These are phyloP conservation scores for Scomberomorus guttatus DNA, from an alignment of 2,797 vertebrate genomes.

Conservation along the genomic window DNA sequence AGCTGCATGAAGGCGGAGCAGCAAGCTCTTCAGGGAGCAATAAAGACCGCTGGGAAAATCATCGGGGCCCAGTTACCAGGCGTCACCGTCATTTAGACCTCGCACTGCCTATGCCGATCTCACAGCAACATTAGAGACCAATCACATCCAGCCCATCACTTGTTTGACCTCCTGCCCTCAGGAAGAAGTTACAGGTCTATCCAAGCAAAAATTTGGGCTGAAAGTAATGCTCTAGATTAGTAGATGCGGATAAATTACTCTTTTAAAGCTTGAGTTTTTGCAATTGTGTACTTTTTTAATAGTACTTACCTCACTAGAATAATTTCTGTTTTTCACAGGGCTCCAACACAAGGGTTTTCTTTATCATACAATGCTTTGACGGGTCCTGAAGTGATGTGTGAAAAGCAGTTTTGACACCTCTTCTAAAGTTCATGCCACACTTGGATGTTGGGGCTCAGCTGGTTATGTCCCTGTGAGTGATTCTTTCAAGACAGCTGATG, in stretches of 20 bases:
- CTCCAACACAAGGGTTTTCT: slow-evolving; percentile 19
- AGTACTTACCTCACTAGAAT: not conserved
- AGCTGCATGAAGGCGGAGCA: too few relatives aligned
- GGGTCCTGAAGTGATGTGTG: slow-evolving; percentile 30
- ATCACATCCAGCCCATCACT: too few relatives aligned
- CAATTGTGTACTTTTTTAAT: not conserved
- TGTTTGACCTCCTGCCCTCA: too few relatives aligned
- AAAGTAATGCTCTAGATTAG: not conserved
- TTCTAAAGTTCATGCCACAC: slow-evolving; percentile 41
- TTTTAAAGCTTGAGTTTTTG: not conserved
- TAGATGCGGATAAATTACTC: not conserved
- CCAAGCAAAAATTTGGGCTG: not conserved
- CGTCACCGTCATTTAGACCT: too few relatives aligned
- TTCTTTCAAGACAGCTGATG: slow-evolving; percentile 51
- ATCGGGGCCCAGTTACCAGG: too few relatives aligned
- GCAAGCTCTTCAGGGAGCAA: too few relatives aligned
- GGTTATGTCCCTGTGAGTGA: slow-evolving; percentile 22
- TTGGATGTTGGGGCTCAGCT: slow-evolving; percentile 49
- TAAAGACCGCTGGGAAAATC: too few relatives aligned
- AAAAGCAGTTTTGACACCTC: slow-evolving; percentile 51
- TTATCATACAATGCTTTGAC: slow-evolving; percentile 39
- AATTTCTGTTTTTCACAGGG: not conserved
- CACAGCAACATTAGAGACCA: too few relatives aligned
- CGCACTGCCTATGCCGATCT: too few relatives aligned
- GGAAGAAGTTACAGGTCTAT: too few relatives aligned